phyloP scores from a whole-genome alignment of 2,113 vertebrate species.

The Apaloderma vittatum region DNA sequence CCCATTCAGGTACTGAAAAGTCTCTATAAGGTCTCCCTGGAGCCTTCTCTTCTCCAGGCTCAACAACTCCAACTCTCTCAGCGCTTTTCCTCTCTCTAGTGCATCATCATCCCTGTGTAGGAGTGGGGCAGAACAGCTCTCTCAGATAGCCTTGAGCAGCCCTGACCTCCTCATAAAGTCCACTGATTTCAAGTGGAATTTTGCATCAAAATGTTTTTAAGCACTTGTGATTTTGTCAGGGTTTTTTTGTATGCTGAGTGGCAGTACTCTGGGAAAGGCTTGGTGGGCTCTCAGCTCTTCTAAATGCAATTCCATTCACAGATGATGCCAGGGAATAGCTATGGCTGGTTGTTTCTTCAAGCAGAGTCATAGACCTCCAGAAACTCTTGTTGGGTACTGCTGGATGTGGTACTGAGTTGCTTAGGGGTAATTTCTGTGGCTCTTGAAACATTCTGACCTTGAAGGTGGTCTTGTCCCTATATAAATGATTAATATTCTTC shows the following conservation, averaged over 20 bases:
- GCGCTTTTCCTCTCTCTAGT: background rate
- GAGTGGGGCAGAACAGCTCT: background rate
- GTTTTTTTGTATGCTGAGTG: background rate
- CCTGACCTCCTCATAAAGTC: background rate
- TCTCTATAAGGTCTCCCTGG: too few species aligned
- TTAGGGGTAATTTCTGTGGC: background rate
- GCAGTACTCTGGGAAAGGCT: background rate
- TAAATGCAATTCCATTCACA: background rate
- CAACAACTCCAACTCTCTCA: too few species aligned
- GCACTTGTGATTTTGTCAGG: rapidly evolving
- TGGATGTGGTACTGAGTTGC: background rate
- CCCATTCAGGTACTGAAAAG: too few species aligned
- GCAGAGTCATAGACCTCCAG: background rate
- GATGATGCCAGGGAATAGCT: background rate
- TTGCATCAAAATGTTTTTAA: background rate
- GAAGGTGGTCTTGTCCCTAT: background rate
- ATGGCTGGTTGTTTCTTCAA: background rate
- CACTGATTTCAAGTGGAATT: background rate
- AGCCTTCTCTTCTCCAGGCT: too few species aligned
- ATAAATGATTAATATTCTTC: background rate
- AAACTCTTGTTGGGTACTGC: background rate
- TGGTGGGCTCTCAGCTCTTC: background rate
- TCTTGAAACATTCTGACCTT: background rate
- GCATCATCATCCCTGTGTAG: background rate
- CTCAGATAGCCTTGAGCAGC: background rate